Evolutionary conservation across 2,113 vertebrate species (phyloP).

Genomic region (Tachuris rubrigastra): DNA sequence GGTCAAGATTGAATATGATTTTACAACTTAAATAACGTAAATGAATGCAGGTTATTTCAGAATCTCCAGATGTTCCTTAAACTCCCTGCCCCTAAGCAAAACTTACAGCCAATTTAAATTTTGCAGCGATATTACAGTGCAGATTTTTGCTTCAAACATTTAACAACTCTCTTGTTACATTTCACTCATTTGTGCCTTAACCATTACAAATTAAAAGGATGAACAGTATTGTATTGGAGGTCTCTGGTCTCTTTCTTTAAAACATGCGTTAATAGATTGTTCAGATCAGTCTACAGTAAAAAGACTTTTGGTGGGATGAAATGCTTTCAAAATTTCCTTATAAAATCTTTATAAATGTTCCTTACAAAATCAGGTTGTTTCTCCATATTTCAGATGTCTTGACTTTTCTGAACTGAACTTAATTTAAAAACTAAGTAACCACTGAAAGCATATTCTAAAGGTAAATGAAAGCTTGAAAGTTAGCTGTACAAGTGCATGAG

Average conservation of each 20-base stretch:
- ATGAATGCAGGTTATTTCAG: constrained; percentile 84
- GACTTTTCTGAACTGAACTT: constrained; percentile 8
- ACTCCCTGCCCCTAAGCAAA: constrained; percentile 70
- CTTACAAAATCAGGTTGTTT: neutral
- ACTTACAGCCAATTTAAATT: constrained; percentile 75
- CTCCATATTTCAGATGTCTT: neutral
- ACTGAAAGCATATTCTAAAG: neutral
- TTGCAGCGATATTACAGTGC: constrained; percentile 56
- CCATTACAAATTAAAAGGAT: neutral
- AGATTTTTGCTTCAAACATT: constrained; percentile 56
- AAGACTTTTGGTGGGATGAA: neutral
- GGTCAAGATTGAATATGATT: constrained; percentile 88
- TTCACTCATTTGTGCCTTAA: neutral
- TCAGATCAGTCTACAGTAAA: neutral
- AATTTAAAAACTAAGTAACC: neutral
- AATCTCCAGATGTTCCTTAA: constrained; percentile 82
- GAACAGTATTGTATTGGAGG: neutral
- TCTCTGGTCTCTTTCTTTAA: neutral
- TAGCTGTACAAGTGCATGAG: neutral
- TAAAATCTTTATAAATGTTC: neutral
- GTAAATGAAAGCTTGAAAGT: neutral
- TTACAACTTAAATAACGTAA: constrained; percentile 84
- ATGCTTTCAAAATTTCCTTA: neutral
- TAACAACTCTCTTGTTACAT: neutral
- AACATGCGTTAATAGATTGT: neutral